phyloP scores from a whole-genome alignment of 1,140 invertebrate genomes.

The Rhopalosiphum maidis region DNA sequence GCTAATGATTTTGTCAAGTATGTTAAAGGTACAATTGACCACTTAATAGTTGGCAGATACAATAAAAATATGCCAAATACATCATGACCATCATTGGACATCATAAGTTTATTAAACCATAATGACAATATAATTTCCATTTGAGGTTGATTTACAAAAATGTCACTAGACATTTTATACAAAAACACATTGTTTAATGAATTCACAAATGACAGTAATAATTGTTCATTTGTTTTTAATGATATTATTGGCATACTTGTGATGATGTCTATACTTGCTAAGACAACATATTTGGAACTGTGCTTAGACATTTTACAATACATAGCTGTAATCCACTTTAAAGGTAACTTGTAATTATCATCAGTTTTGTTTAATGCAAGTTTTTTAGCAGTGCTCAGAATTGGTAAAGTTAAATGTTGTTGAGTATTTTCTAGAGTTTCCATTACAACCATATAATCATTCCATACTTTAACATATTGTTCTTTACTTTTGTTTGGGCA shows the following conservation, averaged over 20 bases:
- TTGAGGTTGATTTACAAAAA: not conserved
- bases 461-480: slow-evolving; percentile 61
- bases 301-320: slow-evolving; percentile 46
- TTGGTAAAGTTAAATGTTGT: slow-evolving; percentile 68
- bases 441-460: slow-evolving; percentile 65
- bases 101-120: slow-evolving; percentile 36
- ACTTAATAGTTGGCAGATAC: slow-evolving; percentile 19
- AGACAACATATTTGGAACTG: slow-evolving; percentile 39
- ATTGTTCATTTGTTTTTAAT: not conserved
- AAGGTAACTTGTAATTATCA: not conserved
- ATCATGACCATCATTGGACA: not conserved
- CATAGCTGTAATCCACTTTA: slow-evolving; percentile 48
- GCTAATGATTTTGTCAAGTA: slow-evolving; percentile 36
- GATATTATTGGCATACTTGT: not conserved
- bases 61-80: slow-evolving; percentile 25
- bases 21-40: slow-evolving; percentile 44
- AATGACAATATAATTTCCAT: slow-evolving; percentile 28
- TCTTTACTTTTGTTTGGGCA: slow-evolving; percentile 34
- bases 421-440: slow-evolving; percentile 71
- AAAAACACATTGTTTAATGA: slow-evolving; percentile 41
- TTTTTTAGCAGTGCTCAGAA: slow-evolving; percentile 63
- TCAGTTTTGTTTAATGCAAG: slow-evolving; percentile 59
- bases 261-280: slow-evolving; percentile 45
- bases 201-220: slow-evolving; percentile 23
- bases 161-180: slow-evolving; percentile 41